A percentile compares a stretch with the other conserved stretches of the same genome.
Evolutionary conservation across 2,888 invertebrate species (phyloP).

Genomic region (Leptinotarsa tumamoca): DNA sequence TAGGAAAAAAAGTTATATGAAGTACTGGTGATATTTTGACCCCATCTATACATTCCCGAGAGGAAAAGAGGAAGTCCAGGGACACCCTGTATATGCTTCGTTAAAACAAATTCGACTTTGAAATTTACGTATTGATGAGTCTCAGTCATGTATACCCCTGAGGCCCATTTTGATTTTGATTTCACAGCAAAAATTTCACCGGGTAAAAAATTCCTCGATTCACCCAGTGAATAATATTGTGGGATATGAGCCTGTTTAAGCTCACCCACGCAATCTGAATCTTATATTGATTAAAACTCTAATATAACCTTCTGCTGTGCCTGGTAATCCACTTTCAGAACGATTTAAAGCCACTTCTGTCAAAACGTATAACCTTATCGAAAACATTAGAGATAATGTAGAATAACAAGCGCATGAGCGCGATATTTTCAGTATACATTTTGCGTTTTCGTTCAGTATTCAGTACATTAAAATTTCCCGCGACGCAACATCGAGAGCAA

Average conservation of each 20-base stretch:
- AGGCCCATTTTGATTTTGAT: too few relatives aligned
- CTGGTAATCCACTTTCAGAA: neutral
- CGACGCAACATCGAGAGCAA: constrained; percentile 40
- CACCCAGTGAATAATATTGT: too few relatives aligned
- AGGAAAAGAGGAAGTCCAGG: too few relatives aligned
- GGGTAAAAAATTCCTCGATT: too few relatives aligned
- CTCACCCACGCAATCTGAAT: constrained; percentile 1
- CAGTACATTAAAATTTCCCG: constrained; percentile 33
- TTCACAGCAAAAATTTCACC: too few relatives aligned
- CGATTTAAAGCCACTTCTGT: neutral
- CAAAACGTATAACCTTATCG: constrained; percentile 32
- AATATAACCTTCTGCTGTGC: neutral
- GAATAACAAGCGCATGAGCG: constrained; percentile 51
- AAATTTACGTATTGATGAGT: too few relatives aligned
- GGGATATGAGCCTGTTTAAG: neutral
- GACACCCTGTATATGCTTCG: too few relatives aligned
- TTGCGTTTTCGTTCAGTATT: constrained; percentile 50
- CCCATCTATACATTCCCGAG: too few relatives aligned
- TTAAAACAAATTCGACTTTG: too few relatives aligned
- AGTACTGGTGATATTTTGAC: too few relatives aligned
- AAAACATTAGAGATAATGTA: constrained; percentile 33
- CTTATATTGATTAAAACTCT: constrained; percentile 1
- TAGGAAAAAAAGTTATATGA: too few relatives aligned
- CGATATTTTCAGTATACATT: constrained; percentile 37
- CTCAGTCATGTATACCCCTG: too few relatives aligned